These are phyloP conservation scores for Pheosia gnoma DNA, from an alignment of 2,888 invertebrate genomes.

Conservation along the genomic window DNA sequence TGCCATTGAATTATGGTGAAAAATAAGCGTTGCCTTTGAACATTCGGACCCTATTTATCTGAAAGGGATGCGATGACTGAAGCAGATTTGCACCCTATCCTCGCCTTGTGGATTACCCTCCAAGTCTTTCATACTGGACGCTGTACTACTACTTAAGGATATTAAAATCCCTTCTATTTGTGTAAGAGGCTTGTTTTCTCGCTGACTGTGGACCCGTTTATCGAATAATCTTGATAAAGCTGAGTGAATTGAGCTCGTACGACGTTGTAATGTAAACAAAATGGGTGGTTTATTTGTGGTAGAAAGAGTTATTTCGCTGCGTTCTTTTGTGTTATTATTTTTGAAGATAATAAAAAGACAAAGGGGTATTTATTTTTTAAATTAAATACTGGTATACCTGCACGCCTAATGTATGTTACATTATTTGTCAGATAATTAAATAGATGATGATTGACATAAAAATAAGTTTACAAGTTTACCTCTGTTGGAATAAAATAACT, in stretches of 20 bases:
- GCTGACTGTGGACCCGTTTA: conserved; percentile 65
- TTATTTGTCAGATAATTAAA: too few relatives aligned
- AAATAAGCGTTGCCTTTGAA: conserved; percentile 59
- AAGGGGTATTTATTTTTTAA: too few relatives aligned
- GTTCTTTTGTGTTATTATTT: background rate
- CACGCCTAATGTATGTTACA: too few relatives aligned
- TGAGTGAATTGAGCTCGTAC: conserved; percentile 49
- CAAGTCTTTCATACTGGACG: conserved; percentile 80
- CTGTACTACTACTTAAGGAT: conserved; percentile 82
- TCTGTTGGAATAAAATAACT: too few relatives aligned
- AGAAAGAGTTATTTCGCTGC: background rate
- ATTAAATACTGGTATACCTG: background rate
- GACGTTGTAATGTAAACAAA: conserved; percentile 22
- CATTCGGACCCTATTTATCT: conserved; percentile 78
- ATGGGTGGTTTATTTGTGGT: conserved; percentile 7
- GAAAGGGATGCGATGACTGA: conserved; percentile 82
- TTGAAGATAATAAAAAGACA: too few relatives aligned
- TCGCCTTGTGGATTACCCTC: conserved; percentile 80
- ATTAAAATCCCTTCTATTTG: conserved; percentile 82
- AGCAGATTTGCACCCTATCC: conserved; percentile 80
- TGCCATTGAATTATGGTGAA: conserved; percentile 48
- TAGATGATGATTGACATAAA: too few relatives aligned
- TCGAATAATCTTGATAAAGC: conserved; percentile 67
- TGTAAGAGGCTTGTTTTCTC: conserved; percentile 80
- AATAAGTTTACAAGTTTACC: too few relatives aligned